Percentiles rank a stretch among this genome's conserved stretches.
phyloP scores from a whole-genome alignment of 2,888 invertebrate species.

The Cinara cedri region DNA sequence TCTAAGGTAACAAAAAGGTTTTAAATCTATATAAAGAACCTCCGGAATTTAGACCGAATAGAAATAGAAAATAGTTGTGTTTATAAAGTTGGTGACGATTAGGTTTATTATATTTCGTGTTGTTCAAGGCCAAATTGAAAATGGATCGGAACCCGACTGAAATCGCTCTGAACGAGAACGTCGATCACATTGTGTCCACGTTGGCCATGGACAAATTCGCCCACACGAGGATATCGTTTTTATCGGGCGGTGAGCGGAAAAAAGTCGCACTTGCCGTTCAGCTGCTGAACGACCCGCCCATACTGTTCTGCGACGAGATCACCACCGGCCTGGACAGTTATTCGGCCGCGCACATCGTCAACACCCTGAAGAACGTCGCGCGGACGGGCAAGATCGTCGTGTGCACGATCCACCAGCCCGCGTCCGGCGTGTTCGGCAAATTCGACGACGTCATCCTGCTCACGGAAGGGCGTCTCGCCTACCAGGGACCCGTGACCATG shows the following conservation, averaged over 20 bases:
- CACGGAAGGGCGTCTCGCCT: constrained; percentile 30
- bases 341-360: constrained; percentile 81
- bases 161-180: neutral
- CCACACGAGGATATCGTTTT: constrained; percentile 73
- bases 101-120: no score
- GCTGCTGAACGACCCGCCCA: constrained; percentile 85
- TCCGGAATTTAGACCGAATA: no score
- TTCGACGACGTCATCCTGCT: constrained; percentile 57
- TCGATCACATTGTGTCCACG: constrained; percentile 65
- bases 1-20: no score
- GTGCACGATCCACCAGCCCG: constrained; percentile 58
- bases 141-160: constrained; percentile 67
- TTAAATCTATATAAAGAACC: no score
- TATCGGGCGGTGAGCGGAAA: constrained; percentile 90
- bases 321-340: constrained; percentile 91
- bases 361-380: constrained; percentile 71
- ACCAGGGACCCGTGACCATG: constrained; percentile 55
- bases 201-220: constrained; percentile 77
- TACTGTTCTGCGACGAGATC: constrained; percentile 92
- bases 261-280: constrained; percentile 85
- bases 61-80: no score
- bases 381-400: constrained; percentile 57
- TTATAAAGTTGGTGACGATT: no score
- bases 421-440: constrained; percentile 58
- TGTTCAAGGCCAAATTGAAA: constrained; percentile 74